Evolutionary conservation across 2,888 invertebrate genomes (phyloP).

Genomic region (Lingula anatina): DNA sequence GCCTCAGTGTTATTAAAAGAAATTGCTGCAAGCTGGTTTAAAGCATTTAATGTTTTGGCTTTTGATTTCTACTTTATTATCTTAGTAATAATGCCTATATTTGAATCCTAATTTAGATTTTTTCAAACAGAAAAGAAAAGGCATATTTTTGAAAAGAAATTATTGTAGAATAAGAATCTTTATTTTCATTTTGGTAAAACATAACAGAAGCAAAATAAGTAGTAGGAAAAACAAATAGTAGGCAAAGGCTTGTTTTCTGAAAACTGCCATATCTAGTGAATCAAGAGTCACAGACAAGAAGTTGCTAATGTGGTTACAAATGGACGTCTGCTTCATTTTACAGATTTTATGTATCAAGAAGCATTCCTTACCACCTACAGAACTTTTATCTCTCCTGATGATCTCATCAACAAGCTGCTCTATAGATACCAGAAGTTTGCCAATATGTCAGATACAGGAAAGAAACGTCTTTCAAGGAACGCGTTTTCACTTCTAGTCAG

Average conservation of each 20-base stretch:
- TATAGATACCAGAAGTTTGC: conserved; percentile 72
- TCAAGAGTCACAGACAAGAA: too few species aligned
- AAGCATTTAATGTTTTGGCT: neutral
- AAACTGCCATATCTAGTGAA: too few species aligned
- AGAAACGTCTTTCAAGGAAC: conserved; percentile 71
- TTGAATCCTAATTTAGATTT: conserved; percentile 1
- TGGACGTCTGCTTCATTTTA: too few species aligned
- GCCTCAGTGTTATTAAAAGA: neutral
- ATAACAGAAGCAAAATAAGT: too few species aligned
- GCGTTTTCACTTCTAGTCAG: conserved; percentile 88
- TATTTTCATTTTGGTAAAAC: too few species aligned
- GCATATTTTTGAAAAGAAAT: neutral
- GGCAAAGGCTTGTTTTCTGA: too few species aligned
- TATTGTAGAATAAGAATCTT: too few species aligned
- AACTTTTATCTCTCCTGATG: conserved; percentile 85
- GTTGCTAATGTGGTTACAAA: too few species aligned
- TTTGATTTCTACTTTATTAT: neutral
- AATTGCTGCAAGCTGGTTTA: neutral
- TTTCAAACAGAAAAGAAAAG: neutral
- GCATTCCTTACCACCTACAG: conserved; percentile 97
- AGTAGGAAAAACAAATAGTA: too few species aligned
- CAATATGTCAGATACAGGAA: conserved; percentile 50
- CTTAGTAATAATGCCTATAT: neutral
- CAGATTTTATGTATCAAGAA: conserved; percentile 92
- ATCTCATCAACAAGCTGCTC: conserved; percentile 79